A percentile compares a stretch with the other conserved stretches of the same genome.
Evolutionary conservation across 2,797 vertebrate species (phyloP).

Genomic region (Melanotaenia parkinsoni): DNA sequence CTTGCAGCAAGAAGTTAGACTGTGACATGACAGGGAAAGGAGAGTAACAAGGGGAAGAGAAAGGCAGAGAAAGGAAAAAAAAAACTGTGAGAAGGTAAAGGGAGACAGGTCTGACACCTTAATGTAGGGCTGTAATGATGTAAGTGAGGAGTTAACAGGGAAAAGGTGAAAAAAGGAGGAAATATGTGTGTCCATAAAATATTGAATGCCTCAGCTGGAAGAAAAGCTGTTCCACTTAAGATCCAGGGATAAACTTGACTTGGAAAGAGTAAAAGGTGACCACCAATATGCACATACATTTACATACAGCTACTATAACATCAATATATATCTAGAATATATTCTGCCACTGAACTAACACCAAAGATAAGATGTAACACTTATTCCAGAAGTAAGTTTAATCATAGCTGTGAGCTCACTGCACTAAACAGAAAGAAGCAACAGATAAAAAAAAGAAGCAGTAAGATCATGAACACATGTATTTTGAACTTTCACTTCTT

Average conservation of each 20-base stretch:
- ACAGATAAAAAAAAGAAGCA: neutral
- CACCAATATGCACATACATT: neutral
- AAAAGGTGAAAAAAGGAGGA: conserved; percentile 16
- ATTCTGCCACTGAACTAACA: neutral
- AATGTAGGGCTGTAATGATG: conserved; percentile 16
- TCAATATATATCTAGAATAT: neutral
- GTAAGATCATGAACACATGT: conserved; percentile 9
- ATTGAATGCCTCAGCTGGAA: conserved; percentile 21
- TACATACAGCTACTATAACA: neutral
- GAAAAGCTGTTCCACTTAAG: conserved; percentile 15
- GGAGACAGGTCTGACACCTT: conserved; percentile 42
- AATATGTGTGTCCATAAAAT: conserved; percentile 44
- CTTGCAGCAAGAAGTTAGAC: conserved; percentile 1
- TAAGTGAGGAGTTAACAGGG: conserved; percentile 45
- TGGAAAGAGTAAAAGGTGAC: too few species aligned
- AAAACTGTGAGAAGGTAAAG: conserved; percentile 1
- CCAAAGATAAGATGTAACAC: neutral
- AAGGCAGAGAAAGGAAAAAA: neutral
- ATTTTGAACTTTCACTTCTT: conserved; percentile 40
- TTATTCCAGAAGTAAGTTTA: neutral
- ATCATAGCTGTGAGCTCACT: neutral
- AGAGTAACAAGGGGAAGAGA: conserved; percentile 15
- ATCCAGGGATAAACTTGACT: neutral
- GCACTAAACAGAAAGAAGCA: neutral
- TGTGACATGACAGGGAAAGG: conserved; percentile 12